phyloP scores from a whole-genome alignment of 2,113 vertebrate species.

The Reinhardtius hippoglossoides region DNA sequence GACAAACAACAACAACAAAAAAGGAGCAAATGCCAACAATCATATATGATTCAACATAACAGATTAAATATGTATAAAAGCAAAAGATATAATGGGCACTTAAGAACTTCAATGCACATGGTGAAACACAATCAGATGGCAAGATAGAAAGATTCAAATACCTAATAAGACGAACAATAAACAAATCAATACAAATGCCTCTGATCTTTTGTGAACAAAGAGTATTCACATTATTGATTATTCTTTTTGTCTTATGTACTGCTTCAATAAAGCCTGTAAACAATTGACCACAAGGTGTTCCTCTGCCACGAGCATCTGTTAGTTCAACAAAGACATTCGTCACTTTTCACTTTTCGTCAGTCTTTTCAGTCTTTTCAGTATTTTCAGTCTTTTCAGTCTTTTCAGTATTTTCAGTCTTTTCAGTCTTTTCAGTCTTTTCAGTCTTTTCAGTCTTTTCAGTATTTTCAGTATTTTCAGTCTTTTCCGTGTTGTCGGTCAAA shows the following conservation, averaged over 20 bases:
- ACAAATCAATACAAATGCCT: slow-evolving; percentile 20
- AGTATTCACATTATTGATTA: neutral
- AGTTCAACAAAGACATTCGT: neutral
- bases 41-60: slow-evolving; percentile 35
- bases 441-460: neutral
- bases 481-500: neutral
- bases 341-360: too few species aligned
- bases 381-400: neutral
- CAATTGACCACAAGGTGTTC: slow-evolving; percentile 11
- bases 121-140: slow-evolving; percentile 68
- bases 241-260: slow-evolving; percentile 2
- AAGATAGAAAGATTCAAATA: slow-evolving; percentile 12
- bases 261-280: slow-evolving; percentile 16
- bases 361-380: neutral
- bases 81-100: slow-evolving; percentile 61
- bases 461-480: too few species aligned
- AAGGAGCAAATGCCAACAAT: slow-evolving; percentile 35
- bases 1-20: slow-evolving; percentile 13
- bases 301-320: neutral
- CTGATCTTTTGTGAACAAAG: slow-evolving; percentile 1
- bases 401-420: too few species aligned
- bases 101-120: slow-evolving; percentile 65
- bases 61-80: slow-evolving; percentile 40
- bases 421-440: too few species aligned
- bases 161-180: neutral